These are phyloP conservation scores for Lissonota sp. DNA, from an alignment of 2,888 invertebrate genomes.

Conservation along the genomic window DNA sequence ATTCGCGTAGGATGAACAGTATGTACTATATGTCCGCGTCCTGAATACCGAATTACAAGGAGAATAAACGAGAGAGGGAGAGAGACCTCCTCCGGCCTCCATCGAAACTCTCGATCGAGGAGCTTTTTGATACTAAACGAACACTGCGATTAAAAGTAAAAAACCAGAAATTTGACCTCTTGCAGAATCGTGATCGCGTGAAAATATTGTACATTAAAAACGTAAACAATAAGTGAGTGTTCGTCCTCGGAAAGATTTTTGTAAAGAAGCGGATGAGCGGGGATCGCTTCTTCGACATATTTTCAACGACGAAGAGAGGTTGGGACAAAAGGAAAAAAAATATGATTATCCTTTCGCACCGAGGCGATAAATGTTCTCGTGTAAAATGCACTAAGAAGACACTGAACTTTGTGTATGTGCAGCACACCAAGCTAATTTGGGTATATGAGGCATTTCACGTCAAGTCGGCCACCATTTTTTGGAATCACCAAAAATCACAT, in stretches of 20 bases:
- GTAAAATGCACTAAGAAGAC: conserved; percentile 15
- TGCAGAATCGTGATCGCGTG: not conserved
- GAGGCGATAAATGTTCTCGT: conserved; percentile 37
- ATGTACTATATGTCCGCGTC: conserved; percentile 10
- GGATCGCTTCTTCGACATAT: not conserved
- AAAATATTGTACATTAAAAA: not conserved
- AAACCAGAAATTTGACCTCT: not conserved
- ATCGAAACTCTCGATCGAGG: not conserved
- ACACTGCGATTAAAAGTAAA: not conserved
- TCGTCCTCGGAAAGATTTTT: no score
- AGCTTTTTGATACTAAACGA: conserved; percentile 24
- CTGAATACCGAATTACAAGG: conserved; percentile 44
- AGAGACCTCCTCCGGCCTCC: conserved; percentile 2
- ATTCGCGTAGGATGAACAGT: conserved; percentile 1
- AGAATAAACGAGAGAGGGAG: conserved; percentile 7
- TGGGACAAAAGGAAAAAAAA: conserved; percentile 12
- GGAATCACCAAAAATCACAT: no score
- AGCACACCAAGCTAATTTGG: conserved; percentile 31
- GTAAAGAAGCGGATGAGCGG: not conserved
- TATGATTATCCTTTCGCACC: conserved; percentile 46
- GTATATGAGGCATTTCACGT: not conserved
- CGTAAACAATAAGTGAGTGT: not conserved
- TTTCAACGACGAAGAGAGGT: not conserved
- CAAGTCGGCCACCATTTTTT: no score
- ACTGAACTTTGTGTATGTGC: conserved; percentile 28